Percentiles rank a stretch among this genome's conserved stretches.
These are phyloP conservation scores for Acanthiza pusilla DNA, from an alignment of 2,797 vertebrate species.

Conservation along the genomic window DNA sequence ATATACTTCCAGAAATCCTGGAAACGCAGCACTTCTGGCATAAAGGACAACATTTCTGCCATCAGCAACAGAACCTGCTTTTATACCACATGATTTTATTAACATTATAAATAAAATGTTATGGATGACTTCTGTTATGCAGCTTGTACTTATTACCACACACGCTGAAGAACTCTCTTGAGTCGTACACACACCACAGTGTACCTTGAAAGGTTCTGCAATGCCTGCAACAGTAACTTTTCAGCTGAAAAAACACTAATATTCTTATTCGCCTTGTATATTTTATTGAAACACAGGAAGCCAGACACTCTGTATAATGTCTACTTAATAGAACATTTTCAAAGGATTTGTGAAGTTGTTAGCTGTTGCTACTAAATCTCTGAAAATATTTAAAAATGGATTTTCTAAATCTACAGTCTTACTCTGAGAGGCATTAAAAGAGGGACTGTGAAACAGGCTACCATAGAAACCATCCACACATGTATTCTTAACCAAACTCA, in stretches of 20 bases:
- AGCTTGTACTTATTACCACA: neutral
- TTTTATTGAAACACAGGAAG: neutral
- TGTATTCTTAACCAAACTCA: neutral
- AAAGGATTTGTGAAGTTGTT: neutral
- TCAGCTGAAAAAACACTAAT: neutral
- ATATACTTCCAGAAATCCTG: neutral
- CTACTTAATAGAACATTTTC: neutral
- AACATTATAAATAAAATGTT: neutral
- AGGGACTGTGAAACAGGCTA: neutral
- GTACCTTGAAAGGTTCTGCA: neutral
- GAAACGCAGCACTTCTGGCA: neutral
- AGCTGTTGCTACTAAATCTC: neutral
- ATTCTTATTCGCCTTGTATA: neutral
- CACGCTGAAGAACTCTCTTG: neutral
- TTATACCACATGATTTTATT: neutral
- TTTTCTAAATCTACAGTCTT: constrained; percentile 5
- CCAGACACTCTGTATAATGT: neutral
- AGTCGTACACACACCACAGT: neutral
- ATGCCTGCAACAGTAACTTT: neutral
- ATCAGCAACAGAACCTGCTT: neutral
- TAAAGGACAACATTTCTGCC: neutral
- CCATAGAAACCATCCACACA: neutral
- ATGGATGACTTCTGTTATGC: neutral
- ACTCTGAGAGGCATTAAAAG: neutral
- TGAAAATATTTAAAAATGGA: constrained; percentile 14